These are phyloP conservation scores for Cairina moschata DNA, from an alignment of 2,113 vertebrate genomes.

Conservation along the genomic window DNA sequence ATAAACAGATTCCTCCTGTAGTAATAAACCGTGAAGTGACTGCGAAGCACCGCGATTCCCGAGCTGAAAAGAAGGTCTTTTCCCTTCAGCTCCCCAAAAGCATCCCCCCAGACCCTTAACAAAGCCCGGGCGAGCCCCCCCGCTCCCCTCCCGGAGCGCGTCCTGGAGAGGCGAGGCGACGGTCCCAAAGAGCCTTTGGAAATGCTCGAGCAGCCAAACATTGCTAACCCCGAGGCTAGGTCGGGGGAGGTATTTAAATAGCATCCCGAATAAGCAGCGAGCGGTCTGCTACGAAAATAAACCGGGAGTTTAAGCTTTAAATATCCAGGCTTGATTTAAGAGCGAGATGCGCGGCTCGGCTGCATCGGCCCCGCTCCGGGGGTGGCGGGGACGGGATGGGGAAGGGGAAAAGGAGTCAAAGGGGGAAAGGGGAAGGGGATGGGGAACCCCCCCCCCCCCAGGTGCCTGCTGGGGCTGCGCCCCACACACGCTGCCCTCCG, in stretches of 20 bases:
- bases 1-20: slow-evolving; percentile 46
- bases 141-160: not conserved
- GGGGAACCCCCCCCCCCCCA: not conserved
- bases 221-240: not conserved
- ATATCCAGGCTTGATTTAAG: slow-evolving; percentile 48
- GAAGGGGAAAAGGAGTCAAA: not conserved
- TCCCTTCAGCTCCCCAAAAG: not conserved
- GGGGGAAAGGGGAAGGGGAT: not conserved
- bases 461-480: not conserved
- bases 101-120: not conserved
- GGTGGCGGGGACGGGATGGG: not conserved
- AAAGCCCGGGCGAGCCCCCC: not conserved
- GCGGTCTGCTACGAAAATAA: slow-evolving; percentile 59
- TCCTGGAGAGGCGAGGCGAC: not conserved
- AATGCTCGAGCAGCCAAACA: not conserved
- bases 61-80: not conserved
- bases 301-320: slow-evolving; percentile 55
- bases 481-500: not conserved
- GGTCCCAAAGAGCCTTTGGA: not conserved
- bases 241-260: slow-evolving; percentile 27
- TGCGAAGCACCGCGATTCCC: slow-evolving; percentile 39
- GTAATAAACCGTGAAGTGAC: slow-evolving; percentile 53
- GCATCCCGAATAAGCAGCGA: slow-evolving; percentile 39
- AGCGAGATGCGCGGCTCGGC: not conserved
- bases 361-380: not conserved